phyloP scores from a whole-genome alignment of 2,888 invertebrate species.

The Coenonympha glycerion region DNA sequence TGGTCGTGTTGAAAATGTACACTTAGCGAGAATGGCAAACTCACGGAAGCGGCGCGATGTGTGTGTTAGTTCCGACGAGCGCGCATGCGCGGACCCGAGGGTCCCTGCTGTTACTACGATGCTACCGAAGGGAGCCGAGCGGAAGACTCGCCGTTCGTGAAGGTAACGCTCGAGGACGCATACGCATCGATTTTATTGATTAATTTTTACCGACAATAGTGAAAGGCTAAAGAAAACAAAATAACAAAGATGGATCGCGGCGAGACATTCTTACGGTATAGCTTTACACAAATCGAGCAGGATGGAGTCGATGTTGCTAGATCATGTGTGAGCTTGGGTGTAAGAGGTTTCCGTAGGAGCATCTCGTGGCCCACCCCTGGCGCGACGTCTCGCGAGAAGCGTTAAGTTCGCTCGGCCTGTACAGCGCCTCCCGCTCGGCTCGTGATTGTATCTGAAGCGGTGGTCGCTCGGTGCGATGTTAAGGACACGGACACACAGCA shows the following conservation, averaged over 20 bases:
- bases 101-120: constrained; percentile 33
- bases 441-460: constrained; percentile 35
- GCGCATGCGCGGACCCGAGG: constrained; percentile 43
- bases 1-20: constrained; percentile 53
- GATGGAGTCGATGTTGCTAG: no score
- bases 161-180: background rate
- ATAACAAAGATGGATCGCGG: no score
- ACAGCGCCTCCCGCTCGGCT: constrained; percentile 35
- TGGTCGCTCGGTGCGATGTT: constrained; percentile 47
- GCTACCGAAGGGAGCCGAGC: constrained; percentile 29
- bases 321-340: no score
- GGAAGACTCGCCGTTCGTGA: constrained; percentile 16
- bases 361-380: background rate
- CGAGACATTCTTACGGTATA: no score
- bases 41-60: constrained; percentile 46
- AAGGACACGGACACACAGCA: constrained; percentile 68
- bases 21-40: constrained; percentile 41
- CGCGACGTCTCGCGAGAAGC: no score
- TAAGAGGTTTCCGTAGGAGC: background rate
- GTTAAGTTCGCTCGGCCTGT: constrained; percentile 13
- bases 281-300: no score
- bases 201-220: no score
- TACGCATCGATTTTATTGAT: no score
- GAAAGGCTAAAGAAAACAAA: no score
- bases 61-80: constrained; percentile 68